Evolutionary conservation across 2,888 invertebrate species (phyloP), one percentile per base, ranked within the genome.

Genomic region (Watsonalla cultraria): DNA sequence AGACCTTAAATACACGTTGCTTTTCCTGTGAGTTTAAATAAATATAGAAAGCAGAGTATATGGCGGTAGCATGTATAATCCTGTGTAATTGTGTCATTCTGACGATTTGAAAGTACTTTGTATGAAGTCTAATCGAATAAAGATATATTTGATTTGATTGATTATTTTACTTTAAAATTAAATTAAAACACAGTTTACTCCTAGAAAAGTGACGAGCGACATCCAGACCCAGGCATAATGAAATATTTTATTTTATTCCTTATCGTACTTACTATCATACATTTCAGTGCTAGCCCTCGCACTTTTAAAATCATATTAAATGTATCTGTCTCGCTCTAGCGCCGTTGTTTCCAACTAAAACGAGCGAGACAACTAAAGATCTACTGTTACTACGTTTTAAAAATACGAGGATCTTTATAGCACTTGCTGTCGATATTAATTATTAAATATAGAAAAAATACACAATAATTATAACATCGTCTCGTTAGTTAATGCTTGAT

Each of bases 181-280:
- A 51, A 9, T 46, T 48, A 14, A 51, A n/a, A 58, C 46, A 33
- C 56, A 64, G 61, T 66, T 62, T 53, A 60, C 54, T 24, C 54
- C 56, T 65, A 57, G 67, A 59, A 59, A 64, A 68, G 60, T 60
- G 61, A 35, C 13, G 35, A 48, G 59, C 62, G 51, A 13, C 61
- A 55, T 52, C 57, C 45, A 50, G 55, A 48, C 39, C 42, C 53
- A 54, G 67, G 63, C 60, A 68, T 76, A 74, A 68, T 73, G 66
- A 71, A 69, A 71, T 73, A 66, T 73, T 64, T 57, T 64, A 71
- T 62, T 48, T 48, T 35, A 35, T 34, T 75, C 67, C 67, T 66
- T 58, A 62, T 65, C 55, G 6, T 37, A 37, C 9, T 37, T 37
- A 4, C 9, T 37, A 37, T 42, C 11, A 11, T 42, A 42, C 11